A percentile compares a stretch with the other conserved stretches of the same genome.
These are phyloP conservation scores for Hemibagrus wyckioides DNA, from an alignment of 2,113 vertebrate genomes.

Conservation along the genomic window DNA sequence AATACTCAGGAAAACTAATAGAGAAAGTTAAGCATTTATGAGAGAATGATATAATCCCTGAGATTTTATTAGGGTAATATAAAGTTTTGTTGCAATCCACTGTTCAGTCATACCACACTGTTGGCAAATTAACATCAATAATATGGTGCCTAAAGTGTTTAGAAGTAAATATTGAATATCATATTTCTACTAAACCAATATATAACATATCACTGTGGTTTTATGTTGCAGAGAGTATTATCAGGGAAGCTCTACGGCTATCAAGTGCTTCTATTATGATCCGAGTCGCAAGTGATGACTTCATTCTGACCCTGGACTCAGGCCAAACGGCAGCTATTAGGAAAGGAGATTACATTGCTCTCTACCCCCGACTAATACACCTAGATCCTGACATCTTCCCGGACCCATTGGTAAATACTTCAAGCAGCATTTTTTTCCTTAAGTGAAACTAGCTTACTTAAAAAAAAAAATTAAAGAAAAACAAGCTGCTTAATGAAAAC, in stretches of 20 bases:
- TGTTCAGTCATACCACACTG: neutral
- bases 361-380: conserved; percentile 64
- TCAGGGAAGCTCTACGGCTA: conserved; percentile 61
- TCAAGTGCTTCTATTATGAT: conserved; percentile 67
- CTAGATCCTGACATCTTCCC: conserved; percentile 62
- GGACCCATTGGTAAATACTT: conserved; percentile 53
- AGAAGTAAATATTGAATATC: neutral
- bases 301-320: conserved; percentile 57
- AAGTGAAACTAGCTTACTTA: neutral
- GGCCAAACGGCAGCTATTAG: conserved; percentile 49
- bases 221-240: conserved; percentile 59
- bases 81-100: neutral
- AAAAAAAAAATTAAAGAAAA: neutral
- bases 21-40: neutral
- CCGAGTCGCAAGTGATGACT: conserved; percentile 59
- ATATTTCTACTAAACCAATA: neutral
- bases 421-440: neutral
- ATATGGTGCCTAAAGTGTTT: neutral
- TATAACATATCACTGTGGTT: neutral
- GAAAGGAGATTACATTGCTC: conserved; percentile 62
- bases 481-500: neutral
- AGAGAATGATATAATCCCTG: neutral
- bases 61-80: neutral
- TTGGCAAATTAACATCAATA: neutral
- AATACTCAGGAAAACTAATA: neutral